These are phyloP conservation scores for Anthophora plumipes DNA, from an alignment of 2,888 invertebrate species.

Conservation along the genomic window DNA sequence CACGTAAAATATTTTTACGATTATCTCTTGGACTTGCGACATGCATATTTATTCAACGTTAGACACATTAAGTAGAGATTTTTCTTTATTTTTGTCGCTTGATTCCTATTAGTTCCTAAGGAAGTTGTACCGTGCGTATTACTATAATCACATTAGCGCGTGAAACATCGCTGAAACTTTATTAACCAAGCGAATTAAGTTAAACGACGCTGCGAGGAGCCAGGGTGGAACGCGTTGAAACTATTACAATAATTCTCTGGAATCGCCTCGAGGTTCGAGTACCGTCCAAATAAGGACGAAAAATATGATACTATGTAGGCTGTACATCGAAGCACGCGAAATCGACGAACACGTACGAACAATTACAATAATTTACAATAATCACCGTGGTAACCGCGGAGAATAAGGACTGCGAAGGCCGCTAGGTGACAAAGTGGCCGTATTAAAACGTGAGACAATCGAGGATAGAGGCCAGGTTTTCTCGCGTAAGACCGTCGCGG, in stretches of 20 bases:
- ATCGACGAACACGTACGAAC: conserved; percentile 14
- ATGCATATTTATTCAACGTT: no score
- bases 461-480: conserved; percentile 12
- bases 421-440: conserved; percentile 33
- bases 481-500: conserved; percentile 40
- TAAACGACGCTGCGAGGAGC: background rate
- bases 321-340: background rate
- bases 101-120: background rate
- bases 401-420: conserved; percentile 11
- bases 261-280: background rate
- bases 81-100: no score
- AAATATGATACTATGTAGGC: background rate
- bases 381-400: background rate
- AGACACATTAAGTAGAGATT: no score
- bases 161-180: background rate
- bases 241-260: conserved; percentile 2
- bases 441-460: conserved; percentile 28
- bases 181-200: conserved; percentile 19
- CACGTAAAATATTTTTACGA: background rate
- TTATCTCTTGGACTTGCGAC: background rate
- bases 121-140: background rate
- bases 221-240: background rate
- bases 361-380: conserved; percentile 20
- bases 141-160: background rate
- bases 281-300: conserved; percentile 10